Evolutionary conservation across 35 echinoderm and acorn worm genomes (phyloP), one percentile per base, ranked within the genome.

Genomic region (Nesometra sesokonis): DNA sequence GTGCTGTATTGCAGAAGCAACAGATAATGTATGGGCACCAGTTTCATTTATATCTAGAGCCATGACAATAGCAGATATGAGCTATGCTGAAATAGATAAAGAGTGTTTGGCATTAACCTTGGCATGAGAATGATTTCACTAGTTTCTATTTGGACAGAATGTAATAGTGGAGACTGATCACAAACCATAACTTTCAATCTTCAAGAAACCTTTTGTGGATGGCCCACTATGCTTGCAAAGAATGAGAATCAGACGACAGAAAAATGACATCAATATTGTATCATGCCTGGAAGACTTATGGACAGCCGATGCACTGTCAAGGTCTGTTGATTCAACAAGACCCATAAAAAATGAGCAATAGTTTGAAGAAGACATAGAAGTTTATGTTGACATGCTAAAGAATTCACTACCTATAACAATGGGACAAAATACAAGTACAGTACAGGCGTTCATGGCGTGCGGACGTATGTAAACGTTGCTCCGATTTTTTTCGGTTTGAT

Each of bases 51-150:
- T 32, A 3, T 86, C 57, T 32, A 86, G 57, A 46, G 37, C 88
- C n/a, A 88, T 89, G 81, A 89, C 88, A 0, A n/a, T 32, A 13
- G 88, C 57, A 32, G 82, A 90, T 32, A 85, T 21, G 0, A 85
- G 46, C 15, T 90, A 79, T 27, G 88, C 88, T 4, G 32, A 90
- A 36, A 90, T 90, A 5, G 83, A 91, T 37, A 82, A 87, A 23
- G 82, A 85, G 77, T 32, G 76, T 0, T 29, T 90, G 11, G 88
- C 87, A 27, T 23, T 33, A 46, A 38, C 27, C 77, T 90, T 39
- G 78, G 82, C 82, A 5, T 90, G 88, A 78, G 82, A 90, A 80
- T 2, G 67, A 19, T 90, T 90, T 32, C 88, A 85, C 32, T 52
- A 84, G 52, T 90, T 85, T 79, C 27, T 90, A 11, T 85, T 78